Conservation (phyloP, 2,797 vertebrate genomes). For the Sebastes hubbsi region DNA sequence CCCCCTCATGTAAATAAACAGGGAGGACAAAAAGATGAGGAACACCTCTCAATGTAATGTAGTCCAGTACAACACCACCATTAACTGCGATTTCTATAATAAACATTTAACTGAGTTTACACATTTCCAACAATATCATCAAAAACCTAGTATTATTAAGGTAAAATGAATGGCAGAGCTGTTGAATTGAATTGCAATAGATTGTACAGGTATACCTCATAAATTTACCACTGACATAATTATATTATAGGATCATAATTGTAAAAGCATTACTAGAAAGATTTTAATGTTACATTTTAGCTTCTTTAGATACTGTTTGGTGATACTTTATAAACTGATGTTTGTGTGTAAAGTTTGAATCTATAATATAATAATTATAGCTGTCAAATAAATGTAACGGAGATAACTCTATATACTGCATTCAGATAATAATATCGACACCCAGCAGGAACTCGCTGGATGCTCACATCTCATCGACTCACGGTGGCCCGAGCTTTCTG, state of each 20-base stretch:
- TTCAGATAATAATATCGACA: not conserved
- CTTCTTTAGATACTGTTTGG: not conserved
- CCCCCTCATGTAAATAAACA: not conserved
- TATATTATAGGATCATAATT: not conserved
- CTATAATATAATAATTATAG: not conserved
- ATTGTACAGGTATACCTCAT: not conserved
- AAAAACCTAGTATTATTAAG: not conserved
- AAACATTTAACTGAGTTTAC: not conserved
- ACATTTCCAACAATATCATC: not conserved
- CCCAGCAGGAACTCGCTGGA: not conserved
- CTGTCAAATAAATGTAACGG: not conserved
- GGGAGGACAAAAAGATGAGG: not conserved
- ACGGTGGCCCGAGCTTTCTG: not conserved
- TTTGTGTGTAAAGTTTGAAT: not conserved
- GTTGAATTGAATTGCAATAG: not conserved
- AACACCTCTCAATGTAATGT: not conserved
- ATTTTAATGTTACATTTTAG: not conserved
- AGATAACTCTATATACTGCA: not conserved
- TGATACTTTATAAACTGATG: not conserved
- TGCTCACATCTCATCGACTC: not conserved
- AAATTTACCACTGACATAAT: not conserved
- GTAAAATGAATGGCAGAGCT: not conserved
- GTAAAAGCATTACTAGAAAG: not conserved
- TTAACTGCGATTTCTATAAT: not conserved
- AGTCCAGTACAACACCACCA: not conserved